Conservation (phyloP, 2,888 invertebrate species). For the Tolmerus cingulatus region DNA sequence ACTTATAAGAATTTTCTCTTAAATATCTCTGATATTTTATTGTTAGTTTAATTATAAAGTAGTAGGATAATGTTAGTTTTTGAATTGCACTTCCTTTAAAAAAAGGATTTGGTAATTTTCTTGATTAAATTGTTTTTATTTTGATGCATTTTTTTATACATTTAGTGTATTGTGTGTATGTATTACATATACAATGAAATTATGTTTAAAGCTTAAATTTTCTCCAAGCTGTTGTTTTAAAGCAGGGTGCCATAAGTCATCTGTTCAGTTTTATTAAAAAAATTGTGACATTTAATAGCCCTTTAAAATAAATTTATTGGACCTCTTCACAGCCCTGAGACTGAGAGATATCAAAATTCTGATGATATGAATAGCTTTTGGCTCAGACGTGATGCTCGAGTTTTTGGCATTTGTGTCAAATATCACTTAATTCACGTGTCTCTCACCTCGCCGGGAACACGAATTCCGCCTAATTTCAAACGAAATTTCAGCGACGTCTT, state of each 20-base stretch:
- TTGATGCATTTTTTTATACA: too few species aligned
- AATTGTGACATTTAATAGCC: neutral
- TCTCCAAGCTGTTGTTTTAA: neutral
- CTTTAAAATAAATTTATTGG: neutral
- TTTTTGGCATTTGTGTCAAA: constrained; percentile 30
- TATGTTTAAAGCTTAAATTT: too few species aligned
- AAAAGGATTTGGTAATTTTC: too few species aligned
- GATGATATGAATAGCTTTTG: neutral
- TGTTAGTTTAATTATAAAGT: too few species aligned
- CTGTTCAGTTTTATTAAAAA: neutral
- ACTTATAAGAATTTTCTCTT: too few species aligned
- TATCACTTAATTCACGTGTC: constrained; percentile 16
- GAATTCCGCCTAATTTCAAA: neutral
- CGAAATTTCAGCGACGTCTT: neutral
- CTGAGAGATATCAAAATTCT: neutral
- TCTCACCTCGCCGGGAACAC: neutral
- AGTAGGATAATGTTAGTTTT: too few species aligned
- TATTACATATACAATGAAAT: too few species aligned
- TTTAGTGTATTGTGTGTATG: too few species aligned
- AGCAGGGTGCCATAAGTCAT: neutral
- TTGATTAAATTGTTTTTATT: too few species aligned
- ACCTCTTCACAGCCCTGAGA: neutral
- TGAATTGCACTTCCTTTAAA: too few species aligned
- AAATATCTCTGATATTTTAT: too few species aligned
- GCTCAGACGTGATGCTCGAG: neutral